These are phyloP conservation scores for Nomada lathburiana DNA, from an alignment of 2,888 invertebrate genomes.

Conservation along the genomic window DNA sequence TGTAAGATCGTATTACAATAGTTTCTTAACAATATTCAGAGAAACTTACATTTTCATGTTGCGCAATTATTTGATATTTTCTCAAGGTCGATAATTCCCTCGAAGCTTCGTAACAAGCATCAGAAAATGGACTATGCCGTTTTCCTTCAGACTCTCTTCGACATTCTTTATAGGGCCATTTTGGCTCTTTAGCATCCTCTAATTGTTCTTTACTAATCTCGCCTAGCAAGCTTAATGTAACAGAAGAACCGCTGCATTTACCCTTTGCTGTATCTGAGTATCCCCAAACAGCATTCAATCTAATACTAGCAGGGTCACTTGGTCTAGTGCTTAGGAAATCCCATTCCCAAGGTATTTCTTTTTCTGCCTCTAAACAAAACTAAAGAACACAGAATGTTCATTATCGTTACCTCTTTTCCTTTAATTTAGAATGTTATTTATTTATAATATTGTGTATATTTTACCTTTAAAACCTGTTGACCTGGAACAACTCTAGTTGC, in stretches of 20 bases:
- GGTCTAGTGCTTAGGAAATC: constrained; percentile 78
- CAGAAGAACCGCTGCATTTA: constrained; percentile 78
- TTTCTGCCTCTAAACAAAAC: constrained; percentile 79
- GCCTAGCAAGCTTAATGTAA: constrained; percentile 76
- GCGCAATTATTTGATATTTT: constrained; percentile 75
- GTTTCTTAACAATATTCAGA: constrained; percentile 1
- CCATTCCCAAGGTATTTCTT: constrained; percentile 80
- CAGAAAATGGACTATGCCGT: constrained; percentile 76
- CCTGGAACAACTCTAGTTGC: constrained; percentile 76
- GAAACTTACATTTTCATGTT: constrained; percentile 77
- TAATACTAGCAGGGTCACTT: constrained; percentile 74
- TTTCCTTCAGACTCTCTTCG: constrained; percentile 72
- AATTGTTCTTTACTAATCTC: constrained; percentile 78
- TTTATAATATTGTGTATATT: not conserved
- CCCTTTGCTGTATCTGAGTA: constrained; percentile 76
- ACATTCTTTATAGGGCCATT: constrained; percentile 81
- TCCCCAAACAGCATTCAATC: constrained; percentile 78
- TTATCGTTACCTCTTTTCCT: not conserved
- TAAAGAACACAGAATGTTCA: constrained; percentile 51
- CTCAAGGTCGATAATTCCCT: constrained; percentile 81
- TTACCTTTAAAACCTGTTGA: constrained; percentile 79
- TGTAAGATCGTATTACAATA: constrained; percentile 6
- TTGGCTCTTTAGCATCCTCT: constrained; percentile 68
- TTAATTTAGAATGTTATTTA: not conserved
- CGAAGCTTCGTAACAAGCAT: constrained; percentile 80